A percentile compares a stretch with the other conserved stretches of the same genome.
phyloP scores from a whole-genome alignment of 2,888 invertebrate species.

The Pollenia amentaria region DNA sequence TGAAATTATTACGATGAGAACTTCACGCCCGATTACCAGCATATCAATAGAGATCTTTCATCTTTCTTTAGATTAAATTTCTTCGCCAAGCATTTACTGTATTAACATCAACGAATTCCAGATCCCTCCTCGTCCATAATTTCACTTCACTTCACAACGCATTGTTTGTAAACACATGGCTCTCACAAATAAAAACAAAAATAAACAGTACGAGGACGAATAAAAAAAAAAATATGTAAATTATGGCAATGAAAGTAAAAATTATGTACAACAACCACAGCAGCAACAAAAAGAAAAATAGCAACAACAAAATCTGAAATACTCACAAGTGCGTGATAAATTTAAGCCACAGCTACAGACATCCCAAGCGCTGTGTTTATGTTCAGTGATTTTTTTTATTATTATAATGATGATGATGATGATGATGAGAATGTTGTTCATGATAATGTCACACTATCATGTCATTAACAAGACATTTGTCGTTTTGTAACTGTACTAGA shows the following conservation, averaged over 20 bases:
- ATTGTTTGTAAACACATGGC: conserved; percentile 55
- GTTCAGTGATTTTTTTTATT: conserved; percentile 42
- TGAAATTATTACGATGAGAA: conserved; percentile 67
- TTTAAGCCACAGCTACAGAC: conserved; percentile 60
- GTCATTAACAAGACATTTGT: conserved; percentile 43
- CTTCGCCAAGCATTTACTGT: conserved; percentile 15
- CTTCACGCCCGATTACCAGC: conserved; percentile 69
- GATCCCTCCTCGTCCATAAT: conserved; percentile 1
- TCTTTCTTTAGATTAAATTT: conserved; percentile 18
- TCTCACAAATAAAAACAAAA: background rate
- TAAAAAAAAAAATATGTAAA: conserved; percentile 36
- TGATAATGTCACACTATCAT: conserved; percentile 28
- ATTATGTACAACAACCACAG: conserved; percentile 58
- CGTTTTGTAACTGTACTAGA: conserved; percentile 7
- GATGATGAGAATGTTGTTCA: no score
- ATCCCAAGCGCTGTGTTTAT: conserved; percentile 37
- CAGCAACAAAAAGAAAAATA: background rate
- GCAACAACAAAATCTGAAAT: conserved; percentile 49
- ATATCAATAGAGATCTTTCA: conserved; percentile 58
- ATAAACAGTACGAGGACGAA: conserved; percentile 1
- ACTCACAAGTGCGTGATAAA: conserved; percentile 64
- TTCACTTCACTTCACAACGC: background rate
- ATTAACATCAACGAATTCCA: conserved; percentile 17
- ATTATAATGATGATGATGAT: no score
- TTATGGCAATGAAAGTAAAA: conserved; percentile 60